Evolutionary conservation across 2,797 vertebrate species (phyloP), one percentile per base, ranked within the genome.

Genomic region (Poeciliopsis infans): DNA sequence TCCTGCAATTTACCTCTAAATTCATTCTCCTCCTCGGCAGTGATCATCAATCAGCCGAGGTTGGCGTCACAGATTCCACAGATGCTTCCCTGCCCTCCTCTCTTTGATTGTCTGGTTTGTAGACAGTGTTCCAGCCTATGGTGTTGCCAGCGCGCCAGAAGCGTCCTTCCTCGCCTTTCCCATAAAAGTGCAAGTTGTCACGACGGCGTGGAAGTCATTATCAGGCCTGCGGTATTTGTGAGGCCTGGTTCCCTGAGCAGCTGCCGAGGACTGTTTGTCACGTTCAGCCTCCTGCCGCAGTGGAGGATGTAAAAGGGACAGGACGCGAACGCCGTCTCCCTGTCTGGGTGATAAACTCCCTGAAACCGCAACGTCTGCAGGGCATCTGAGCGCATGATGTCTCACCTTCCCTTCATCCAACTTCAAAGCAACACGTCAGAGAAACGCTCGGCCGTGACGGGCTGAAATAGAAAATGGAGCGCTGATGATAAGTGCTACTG

Each of bases 171-270:
- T 88, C 78, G 84, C 77, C 77, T 87, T 89, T 90, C 25, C 91
- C 91, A 92, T 93, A 90, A 94, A 94, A 94, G 93, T 89, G 89
- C 86, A 93, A 91, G 93, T 92, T 91, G 91, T 93, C 91, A 91
- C 77, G 85, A 83, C 71, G 87, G 88, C 89, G 91, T 87, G 91
- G 89, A 92, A 92, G 94, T 94, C 92, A 89, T 93, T 91, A 91
- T 91, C 74, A 47, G 68, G 81, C 86, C 89, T 89, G 90, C 82
- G 83, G 85, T 88, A 71, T 90, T 83, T 77, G 81, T 76, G 5
- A 46, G 84, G 81, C 80, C 80, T 71, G 89, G 83, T 77, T 81
- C 70, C 78, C 1, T 33, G 78, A 87, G 77, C 90, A 88, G 93
- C 91, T 91, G 88, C 81, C 75, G 82, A 89, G 77, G 75, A 74